Conservation (phyloP, 2,888 invertebrate species). For the Diogma glabrata region DNA sequence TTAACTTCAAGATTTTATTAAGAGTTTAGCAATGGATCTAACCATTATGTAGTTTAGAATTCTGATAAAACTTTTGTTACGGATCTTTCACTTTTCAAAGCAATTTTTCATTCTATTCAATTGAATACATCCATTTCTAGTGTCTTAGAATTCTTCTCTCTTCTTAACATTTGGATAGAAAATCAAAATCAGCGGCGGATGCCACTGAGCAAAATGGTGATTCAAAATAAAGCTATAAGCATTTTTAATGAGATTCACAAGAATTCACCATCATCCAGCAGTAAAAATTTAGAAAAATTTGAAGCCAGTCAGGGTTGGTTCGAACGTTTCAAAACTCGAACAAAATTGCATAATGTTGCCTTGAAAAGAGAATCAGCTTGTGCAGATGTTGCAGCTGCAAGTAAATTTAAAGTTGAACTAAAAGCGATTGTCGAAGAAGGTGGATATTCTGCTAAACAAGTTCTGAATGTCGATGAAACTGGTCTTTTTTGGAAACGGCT, state of each 20-base stretch:
- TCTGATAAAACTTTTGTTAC: too few relatives aligned
- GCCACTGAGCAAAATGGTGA: slow-evolving; percentile 20
- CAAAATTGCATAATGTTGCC: slow-evolving; percentile 18
- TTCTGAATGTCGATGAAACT: slow-evolving; percentile 17
- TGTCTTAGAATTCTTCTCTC: too few relatives aligned
- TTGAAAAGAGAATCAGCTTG: slow-evolving; percentile 21
- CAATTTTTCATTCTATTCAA: too few relatives aligned
- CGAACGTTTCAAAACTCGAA: slow-evolving; percentile 15
- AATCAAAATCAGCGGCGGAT: slow-evolving; percentile 19
- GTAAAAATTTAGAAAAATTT: slow-evolving; percentile 16
- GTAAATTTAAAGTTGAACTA: slow-evolving; percentile 18
- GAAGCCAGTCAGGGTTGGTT: slow-evolving; percentile 21
- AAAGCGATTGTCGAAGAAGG: slow-evolving; percentile 19
- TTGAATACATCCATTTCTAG: too few relatives aligned
- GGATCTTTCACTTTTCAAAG: too few relatives aligned
- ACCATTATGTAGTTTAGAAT: too few relatives aligned
- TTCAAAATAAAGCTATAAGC: slow-evolving; percentile 21
- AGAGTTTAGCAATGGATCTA: too few relatives aligned
- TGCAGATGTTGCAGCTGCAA: slow-evolving; percentile 18
- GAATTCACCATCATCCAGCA: not conserved
- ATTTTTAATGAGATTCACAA: slow-evolving; percentile 19
- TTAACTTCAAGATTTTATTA: too few relatives aligned
- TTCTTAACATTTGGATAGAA: slow-evolving; percentile 18
- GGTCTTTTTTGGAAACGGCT: slow-evolving; percentile 13
- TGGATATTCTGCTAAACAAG: slow-evolving; percentile 15